Base-by-base conservation (phyloP, 2,888 invertebrate genomes). In the Napeogenes sylphis region DNA sequence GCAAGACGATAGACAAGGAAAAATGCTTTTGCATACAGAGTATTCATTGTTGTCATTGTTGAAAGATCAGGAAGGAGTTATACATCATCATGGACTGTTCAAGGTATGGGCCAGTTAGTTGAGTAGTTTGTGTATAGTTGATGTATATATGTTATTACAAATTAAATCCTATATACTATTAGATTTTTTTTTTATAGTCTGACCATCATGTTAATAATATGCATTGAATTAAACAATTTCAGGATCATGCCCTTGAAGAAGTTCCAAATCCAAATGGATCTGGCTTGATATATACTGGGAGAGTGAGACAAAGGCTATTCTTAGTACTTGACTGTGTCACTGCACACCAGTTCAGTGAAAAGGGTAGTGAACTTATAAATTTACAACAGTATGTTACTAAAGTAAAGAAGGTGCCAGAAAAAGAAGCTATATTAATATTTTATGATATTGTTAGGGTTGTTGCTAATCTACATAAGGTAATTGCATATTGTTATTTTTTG, bases 21-120 rank as follows among this genome's bases (percentile, higher is more conserved):
- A 95, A 84, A 94, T 95, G 93, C 79, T 95, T 33, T 79, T 95
- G 14, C 94, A 95, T 73, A 95, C 95, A 0, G 96, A 96, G 78
- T 94, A 94, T 81, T 94, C 94, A 5, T 81, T 96, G 10, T 82
- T 95, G 46, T 94, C 94, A 4, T 79, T 95, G 60, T 84, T 95
- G 35, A 92, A 93, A 63, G 92, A 93, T 74, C 93, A 94, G 74
- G 92, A 93, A 70, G 95, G 95, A 30, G 94, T 96, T 12, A 93
- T 95, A 63, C 94, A 95, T 76, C 94, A 94, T 76, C 94, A 95
- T 85, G 95, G 94, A 45, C 87, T 95, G 67, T 95, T 94, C 78
- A 94, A 94, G 91, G 95, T 94, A 58, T 21, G 51, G 30, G 12
- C 2, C 30, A 14, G 21, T 45, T 55, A 8, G n/a, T 42, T 45